A percentile compares a stretch with the other conserved stretches of the same genome.
These are phyloP conservation scores for Mormoops blainvillei DNA, from an alignment of 2,113 vertebrate species.

Conservation along the genomic window DNA sequence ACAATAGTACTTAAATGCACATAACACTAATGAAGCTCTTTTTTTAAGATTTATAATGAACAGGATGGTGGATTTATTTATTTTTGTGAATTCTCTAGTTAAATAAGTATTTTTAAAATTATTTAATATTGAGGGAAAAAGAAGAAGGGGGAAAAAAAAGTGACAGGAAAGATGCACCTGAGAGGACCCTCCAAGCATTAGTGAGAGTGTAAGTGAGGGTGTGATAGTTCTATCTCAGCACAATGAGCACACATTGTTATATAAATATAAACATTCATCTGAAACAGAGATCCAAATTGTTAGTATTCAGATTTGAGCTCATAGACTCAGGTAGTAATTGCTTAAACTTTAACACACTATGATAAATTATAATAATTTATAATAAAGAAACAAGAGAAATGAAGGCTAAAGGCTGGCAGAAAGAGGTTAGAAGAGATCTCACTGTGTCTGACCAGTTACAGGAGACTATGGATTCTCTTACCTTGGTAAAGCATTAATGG, in stretches of 20 bases:
- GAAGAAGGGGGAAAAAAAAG: neutral
- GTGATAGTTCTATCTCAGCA: neutral
- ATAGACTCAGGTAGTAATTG: neutral
- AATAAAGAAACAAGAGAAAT: neutral
- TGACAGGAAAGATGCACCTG: neutral
- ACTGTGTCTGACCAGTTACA: neutral
- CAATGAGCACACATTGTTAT: neutral
- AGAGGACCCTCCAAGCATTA: neutral
- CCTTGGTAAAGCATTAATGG: neutral
- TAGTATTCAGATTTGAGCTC: neutral
- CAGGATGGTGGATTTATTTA: neutral
- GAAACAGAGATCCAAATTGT: neutral
- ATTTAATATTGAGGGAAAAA: neutral
- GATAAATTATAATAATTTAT: neutral
- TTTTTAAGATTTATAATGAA: neutral
- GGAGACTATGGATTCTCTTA: neutral
- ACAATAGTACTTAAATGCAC: neutral
- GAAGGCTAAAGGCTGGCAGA: neutral
- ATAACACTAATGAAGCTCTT: rapidly evolving
- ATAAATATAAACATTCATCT: neutral
- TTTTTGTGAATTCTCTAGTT: constrained; percentile 33
- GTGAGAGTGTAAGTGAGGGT: neutral
- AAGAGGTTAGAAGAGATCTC: neutral
- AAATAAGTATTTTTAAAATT: neutral
- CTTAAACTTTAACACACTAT: neutral